These are phyloP conservation scores for Rhaphigaster nebulosa DNA, from an alignment of 2,888 invertebrate genomes.

Conservation along the genomic window DNA sequence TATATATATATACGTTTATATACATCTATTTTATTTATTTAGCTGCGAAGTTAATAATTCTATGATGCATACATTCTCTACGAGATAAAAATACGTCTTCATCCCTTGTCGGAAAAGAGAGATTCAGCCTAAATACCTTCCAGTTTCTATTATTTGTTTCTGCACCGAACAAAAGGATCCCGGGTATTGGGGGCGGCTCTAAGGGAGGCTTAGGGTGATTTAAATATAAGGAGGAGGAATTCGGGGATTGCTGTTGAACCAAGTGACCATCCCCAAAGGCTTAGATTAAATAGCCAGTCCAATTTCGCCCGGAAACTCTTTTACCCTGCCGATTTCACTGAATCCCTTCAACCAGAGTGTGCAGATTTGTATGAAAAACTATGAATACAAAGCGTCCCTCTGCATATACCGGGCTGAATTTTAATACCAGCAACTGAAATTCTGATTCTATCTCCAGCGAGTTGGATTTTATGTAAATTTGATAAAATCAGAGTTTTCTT, in stretches of 20 bases:
- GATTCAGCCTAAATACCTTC: not conserved
- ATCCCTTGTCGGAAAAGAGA: not conserved
- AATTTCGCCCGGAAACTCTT: not conserved
- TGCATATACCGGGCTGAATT: not conserved
- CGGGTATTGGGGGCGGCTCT: not conserved
- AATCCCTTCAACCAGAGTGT: not conserved
- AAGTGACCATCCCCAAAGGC: constrained; percentile 20
- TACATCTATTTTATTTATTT: too few species aligned
- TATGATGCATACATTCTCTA: too few species aligned
- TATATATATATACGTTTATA: too few species aligned
- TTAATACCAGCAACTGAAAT: not conserved
- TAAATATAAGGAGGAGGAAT: constrained; percentile 44
- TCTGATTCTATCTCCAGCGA: not conserved
- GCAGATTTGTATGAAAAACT: not conserved
- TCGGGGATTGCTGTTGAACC: not conserved
- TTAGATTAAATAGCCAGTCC: constrained; percentile 15
- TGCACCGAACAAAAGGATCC: not conserved
- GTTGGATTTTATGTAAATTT: not conserved
- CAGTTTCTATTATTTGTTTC: not conserved
- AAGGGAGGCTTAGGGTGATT: constrained; percentile 34
- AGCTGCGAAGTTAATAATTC: too few species aligned
- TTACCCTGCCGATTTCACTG: not conserved
- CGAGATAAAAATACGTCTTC: too few species aligned
- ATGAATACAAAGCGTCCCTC: constrained; percentile 34
- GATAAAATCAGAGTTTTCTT: not conserved